phyloP scores from a whole-genome alignment of 2,888 invertebrate genomes.

The Cephus pulcher region DNA sequence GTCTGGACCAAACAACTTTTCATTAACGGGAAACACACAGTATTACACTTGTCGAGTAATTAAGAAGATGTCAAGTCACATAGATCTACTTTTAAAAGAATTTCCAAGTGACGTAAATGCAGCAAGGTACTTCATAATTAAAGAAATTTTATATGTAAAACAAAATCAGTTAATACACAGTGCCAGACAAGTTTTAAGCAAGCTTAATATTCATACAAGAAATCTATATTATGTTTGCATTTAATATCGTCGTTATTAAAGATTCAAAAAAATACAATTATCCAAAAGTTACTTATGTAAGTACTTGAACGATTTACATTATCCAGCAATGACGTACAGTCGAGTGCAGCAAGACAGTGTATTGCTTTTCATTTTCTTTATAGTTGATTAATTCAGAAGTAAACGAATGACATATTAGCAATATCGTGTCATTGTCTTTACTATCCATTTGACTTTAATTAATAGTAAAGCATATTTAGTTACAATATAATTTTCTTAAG shows the following conservation, averaged over 20 bases:
- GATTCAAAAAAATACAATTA: background rate
- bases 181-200: background rate
- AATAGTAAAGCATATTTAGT: conserved; percentile 5
- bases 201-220: background rate
- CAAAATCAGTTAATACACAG: background rate
- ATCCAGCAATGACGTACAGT: background rate
- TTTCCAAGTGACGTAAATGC: background rate
- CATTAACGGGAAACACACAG: background rate
- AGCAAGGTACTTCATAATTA: background rate
- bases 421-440: background rate
- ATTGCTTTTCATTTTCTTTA: background rate
- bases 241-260: background rate
- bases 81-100: background rate
- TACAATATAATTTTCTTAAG: conserved; percentile 10
- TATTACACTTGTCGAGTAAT: background rate
- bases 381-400: background rate
- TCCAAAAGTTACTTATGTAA: background rate
- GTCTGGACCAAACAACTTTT: background rate
- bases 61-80: background rate
- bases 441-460: background rate
- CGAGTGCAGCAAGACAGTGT: conserved; percentile 10
- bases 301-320: background rate
- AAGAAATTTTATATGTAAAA: background rate
- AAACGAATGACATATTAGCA: background rate
- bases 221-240: background rate